Evolutionary conservation across 2,113 vertebrate genomes (phyloP).

Genomic region (Notothenia rossii): DNA sequence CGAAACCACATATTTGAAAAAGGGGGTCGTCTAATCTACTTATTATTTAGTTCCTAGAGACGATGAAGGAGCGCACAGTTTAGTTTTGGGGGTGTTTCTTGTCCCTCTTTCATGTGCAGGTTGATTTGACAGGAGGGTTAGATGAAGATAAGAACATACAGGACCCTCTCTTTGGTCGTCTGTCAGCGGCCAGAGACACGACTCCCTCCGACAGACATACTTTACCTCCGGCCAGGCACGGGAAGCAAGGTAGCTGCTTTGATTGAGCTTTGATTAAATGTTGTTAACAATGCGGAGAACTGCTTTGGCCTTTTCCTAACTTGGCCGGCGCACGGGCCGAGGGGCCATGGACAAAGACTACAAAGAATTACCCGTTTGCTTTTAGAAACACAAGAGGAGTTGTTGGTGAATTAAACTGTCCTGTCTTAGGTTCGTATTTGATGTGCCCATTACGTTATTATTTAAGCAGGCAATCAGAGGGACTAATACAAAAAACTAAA

Average conservation of each 20-base stretch:
- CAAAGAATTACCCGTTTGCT: conserved; percentile 29
- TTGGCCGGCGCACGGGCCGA: conserved; percentile 38
- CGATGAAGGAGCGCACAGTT: conserved; percentile 18
- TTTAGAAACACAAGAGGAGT: conserved; percentile 42
- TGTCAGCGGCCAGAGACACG: conserved; percentile 77
- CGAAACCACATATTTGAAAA: conserved; percentile 5
- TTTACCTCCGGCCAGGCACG: conserved; percentile 82
- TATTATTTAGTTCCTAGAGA: conserved; percentile 11
- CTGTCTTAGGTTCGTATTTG: conserved; percentile 1
- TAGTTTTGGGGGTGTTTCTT: conserved; percentile 31
- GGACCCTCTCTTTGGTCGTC: conserved; percentile 83
- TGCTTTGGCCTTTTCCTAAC: conserved; percentile 52
- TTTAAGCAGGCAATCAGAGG: background rate
- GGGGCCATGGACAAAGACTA: conserved; percentile 33
- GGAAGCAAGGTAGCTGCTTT: conserved; percentile 82
- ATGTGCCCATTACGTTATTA: background rate
- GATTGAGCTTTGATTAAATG: conserved; percentile 89
- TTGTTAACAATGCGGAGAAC: conserved; percentile 82
- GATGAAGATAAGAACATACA: conserved; percentile 89
- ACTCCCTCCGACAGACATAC: conserved; percentile 78
- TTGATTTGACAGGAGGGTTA: conserved; percentile 82
- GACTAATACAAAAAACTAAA: background rate
- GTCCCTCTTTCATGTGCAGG: conserved; percentile 81
- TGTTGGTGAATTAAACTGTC: conserved; percentile 20
- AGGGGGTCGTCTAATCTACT: background rate